phyloP scores from a whole-genome alignment of 2,797 vertebrate genomes.

The Sarcophilus harrisii region DNA sequence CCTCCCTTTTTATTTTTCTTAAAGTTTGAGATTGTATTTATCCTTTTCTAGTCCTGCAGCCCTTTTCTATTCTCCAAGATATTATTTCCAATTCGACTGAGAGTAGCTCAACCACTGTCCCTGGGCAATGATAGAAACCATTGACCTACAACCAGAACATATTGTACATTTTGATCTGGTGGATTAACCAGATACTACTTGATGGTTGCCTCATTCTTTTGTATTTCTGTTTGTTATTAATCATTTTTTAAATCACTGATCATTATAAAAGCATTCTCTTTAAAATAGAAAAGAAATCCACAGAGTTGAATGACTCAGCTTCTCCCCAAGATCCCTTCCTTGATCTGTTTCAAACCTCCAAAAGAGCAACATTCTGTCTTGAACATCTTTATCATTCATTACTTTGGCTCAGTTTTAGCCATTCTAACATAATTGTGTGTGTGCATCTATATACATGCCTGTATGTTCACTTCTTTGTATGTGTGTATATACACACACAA shows the following conservation, averaged over 20 bases:
- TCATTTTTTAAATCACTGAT: not conserved
- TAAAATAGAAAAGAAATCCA: not conserved
- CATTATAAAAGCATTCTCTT: not conserved
- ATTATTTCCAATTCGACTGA: not conserved
- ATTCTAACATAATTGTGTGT: not conserved
- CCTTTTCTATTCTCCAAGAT: not conserved
- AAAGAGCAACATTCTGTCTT: not conserved
- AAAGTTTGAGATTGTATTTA: not conserved
- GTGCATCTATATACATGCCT: not conserved
- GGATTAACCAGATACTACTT: not conserved
- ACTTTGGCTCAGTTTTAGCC: not conserved
- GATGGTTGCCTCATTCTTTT: not conserved
- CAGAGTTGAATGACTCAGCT: not conserved
- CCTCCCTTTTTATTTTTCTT: not conserved
- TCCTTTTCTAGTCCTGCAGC: not conserved
- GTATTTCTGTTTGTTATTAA: not conserved
- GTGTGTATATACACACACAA: not conserved
- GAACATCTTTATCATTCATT: not conserved
- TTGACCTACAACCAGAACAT: not conserved
- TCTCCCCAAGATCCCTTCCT: not conserved
- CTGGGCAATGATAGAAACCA: too few relatives aligned
- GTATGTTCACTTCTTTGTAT: not conserved
- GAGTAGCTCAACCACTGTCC: not conserved
- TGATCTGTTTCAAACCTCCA: not conserved
- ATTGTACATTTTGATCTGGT: not conserved